Base-by-base conservation (phyloP, 2,888 invertebrate species). In the Rhogogaster chlorosoma region DNA sequence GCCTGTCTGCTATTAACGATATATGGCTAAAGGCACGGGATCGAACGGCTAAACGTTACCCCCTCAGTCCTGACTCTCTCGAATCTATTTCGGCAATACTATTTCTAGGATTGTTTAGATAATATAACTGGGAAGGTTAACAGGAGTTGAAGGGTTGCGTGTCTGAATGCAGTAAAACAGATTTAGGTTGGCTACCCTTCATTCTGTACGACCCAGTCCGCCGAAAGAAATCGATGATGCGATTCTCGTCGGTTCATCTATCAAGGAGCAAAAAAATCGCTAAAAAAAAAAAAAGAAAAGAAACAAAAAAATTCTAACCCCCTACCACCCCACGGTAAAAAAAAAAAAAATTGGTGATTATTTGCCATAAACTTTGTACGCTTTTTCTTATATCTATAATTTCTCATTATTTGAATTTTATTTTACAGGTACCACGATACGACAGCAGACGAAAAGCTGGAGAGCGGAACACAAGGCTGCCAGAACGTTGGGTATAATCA, bases 401-500 rank as follows among this genome's bases (percentile, higher is more conserved):
- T n/a, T n/a, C 29, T 32, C 10, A 61, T 12, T 2, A 61, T 29
- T 29, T 29, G 2, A 12, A 67, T 67, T 67, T 1, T 29, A 32
- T 67, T 22, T 38, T n/a, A 18, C 95, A 96, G 96, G 96, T 87
- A 96, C 96, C 53, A 95, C 96, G 77, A 95, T 97, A 85, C 95
- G 97, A 84, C 96, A 96, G 82, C 96, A 96, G 88, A 94, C 94
- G 49, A 97, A 97, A 93, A 97, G 97, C 88, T 98, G 97, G 97
- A 94, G 97, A 87, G 97, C 97, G 9, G 98, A 98, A 91, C 98
- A 98, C 94, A 98, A 98, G 93, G 99, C 99, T 0, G 99, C 99
- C 67, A 96, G 98, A 91, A 99, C 99, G 78, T 95, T 99, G 67
- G 99, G 99, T 88, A 98, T 99, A 91, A 98, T 99, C 89, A 99